Conservation (phyloP, 1,140 invertebrate species). For the Kradibia gibbosae region DNA sequence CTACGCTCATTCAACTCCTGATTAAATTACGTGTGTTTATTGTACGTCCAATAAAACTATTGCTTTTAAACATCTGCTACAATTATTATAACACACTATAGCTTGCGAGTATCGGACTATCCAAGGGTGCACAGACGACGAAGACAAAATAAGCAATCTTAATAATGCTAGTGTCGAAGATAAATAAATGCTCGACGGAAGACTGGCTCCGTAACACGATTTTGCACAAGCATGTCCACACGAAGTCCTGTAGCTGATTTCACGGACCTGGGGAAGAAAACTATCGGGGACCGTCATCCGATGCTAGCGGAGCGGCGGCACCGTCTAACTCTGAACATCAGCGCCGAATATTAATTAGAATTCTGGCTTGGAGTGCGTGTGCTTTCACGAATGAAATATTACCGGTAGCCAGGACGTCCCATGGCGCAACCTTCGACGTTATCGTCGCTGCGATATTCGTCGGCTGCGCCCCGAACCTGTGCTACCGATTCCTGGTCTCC, state of each 20-base stretch:
- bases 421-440: not conserved
- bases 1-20: too few species aligned
- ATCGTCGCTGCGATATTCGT: not conserved
- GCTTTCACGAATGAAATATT: slow-evolving; percentile 56
- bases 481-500: not conserved
- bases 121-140: too few species aligned
- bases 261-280: not conserved
- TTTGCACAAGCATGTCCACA: too few species aligned
- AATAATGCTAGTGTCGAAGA: too few species aligned
- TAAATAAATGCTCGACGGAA: too few species aligned
- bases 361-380: slow-evolving; percentile 58
- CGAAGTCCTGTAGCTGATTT: not conserved
- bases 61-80: too few species aligned
- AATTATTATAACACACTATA: too few species aligned
- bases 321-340: slow-evolving; percentile 70
- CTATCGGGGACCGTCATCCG: slow-evolving; percentile 39
- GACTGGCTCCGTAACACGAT: too few species aligned
- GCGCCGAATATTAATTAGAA: slow-evolving; percentile 74
- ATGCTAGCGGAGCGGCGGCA: not conserved
- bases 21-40: too few species aligned
- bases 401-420: slow-evolving; percentile 51
- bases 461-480: not conserved
- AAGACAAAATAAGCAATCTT: too few species aligned
- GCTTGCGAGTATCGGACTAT: too few species aligned
- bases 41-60: too few species aligned